Evolutionary conservation across 2,888 invertebrate genomes (phyloP), one percentile per base, ranked within the genome.

Genomic region (Smittia aterrima): DNA sequence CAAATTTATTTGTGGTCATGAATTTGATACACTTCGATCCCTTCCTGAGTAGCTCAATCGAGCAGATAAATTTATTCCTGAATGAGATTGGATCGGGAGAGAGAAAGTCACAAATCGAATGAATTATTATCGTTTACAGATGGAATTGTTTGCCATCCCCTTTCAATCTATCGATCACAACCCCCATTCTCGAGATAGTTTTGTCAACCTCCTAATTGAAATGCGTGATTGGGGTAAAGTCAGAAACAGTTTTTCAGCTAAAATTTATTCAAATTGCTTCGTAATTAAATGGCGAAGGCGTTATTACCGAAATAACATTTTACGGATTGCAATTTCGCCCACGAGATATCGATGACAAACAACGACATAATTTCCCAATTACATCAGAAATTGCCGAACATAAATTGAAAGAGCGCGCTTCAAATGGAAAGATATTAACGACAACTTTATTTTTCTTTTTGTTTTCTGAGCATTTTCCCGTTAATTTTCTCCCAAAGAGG

Each of bases 1-100:
- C 73, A 75, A 75, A 75, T 75, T 75, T 75, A 75, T 66, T 75
- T 73, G 75, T 74, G 75, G 75, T 75, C 75, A 75, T 75, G 75
- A 74, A 74, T 75, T 66, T 58, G 38, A 58, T 75, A 74, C n/a
- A 64, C 64, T 58, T 64, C 64, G 64, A 13, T 64, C 27, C n/a
- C 64, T 27, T 64, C 27, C 16, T 66, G 25, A 38, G 47, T 27
- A 64, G 16, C 13, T 27, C 9, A 64, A 64, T 25, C 64, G 25
- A 66, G 20, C 16, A 38, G 72, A 72, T 62, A 72, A 72, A 72
- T 72, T 70, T 47, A 67, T 67, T 67, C 67, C 13, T 38, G 18
- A 64, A 27, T 27, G 58, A 58, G 22, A 58, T 58, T 58, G 20
- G 22, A 24, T 27, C 22, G 41, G 20, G 11, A 11, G 32, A 27